phyloP scores from a whole-genome alignment of 1,140 invertebrate species.

The Plutomurus gul region DNA sequence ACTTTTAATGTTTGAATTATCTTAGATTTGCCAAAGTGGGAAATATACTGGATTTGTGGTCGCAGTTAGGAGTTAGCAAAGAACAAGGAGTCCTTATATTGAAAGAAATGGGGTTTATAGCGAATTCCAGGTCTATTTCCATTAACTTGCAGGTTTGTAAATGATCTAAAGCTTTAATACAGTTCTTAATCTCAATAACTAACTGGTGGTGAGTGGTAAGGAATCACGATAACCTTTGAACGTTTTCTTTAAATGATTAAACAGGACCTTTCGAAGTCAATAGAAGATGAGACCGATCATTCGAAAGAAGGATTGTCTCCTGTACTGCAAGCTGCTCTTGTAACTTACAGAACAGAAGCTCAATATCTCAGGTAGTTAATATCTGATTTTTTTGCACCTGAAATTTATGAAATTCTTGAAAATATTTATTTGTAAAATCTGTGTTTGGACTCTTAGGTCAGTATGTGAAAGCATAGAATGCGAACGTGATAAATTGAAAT shows the following conservation, averaged over 20 bases:
- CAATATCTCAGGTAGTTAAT: slow-evolving; percentile 61
- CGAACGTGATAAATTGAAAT: slow-evolving; percentile 71
- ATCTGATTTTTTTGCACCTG: background rate
- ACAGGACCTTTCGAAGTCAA: slow-evolving; percentile 33
- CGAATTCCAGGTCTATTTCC: slow-evolving; percentile 30
- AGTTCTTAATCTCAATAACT: too few species aligned
- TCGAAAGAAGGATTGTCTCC: slow-evolving; percentile 54
- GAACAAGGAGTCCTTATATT: slow-evolving; percentile 25
- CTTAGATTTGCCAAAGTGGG: slow-evolving; percentile 40
- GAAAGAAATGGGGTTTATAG: slow-evolving; percentile 37
- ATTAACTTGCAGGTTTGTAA: slow-evolving; percentile 43
- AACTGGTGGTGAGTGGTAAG: too few species aligned
- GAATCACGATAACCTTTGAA: too few species aligned
- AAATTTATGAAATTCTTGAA: background rate
- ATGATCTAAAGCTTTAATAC: background rate
- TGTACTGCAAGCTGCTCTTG: slow-evolving; percentile 63
- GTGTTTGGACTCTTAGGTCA: background rate
- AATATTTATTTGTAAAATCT: background rate
- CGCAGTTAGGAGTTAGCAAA: slow-evolving; percentile 36
- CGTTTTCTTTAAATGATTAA: too few species aligned
- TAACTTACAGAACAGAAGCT: slow-evolving; percentile 66
- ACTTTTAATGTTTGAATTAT: background rate
- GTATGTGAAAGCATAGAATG: slow-evolving; percentile 45
- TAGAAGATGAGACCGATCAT: slow-evolving; percentile 44
- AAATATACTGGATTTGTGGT: slow-evolving; percentile 42